Conservation (phyloP, 2,888 invertebrate genomes). For the Drosophila macrospina region DNA sequence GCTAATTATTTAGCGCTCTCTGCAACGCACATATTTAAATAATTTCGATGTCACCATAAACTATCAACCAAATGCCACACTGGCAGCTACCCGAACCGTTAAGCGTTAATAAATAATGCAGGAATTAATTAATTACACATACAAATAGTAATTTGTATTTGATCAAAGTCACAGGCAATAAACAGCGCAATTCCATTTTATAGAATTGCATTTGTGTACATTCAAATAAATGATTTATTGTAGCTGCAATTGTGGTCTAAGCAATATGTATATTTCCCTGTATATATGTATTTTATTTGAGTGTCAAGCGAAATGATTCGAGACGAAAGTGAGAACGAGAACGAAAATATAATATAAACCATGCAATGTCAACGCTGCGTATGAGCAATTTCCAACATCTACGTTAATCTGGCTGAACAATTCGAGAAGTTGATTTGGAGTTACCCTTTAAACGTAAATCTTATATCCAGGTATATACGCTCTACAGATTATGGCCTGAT, state of each 20-base stretch:
- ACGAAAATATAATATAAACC: constrained; percentile 30
- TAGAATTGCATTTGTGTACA: not conserved
- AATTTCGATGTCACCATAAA: constrained; percentile 39
- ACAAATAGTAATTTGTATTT: constrained; percentile 38
- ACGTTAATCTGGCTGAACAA: constrained; percentile 5
- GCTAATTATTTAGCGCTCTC: constrained; percentile 51
- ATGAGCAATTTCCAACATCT: constrained; percentile 62
- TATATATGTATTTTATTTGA: constrained; percentile 26
- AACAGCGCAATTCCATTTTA: constrained; percentile 16
- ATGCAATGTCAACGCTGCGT: constrained; percentile 65
- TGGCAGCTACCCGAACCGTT: constrained; percentile 38
- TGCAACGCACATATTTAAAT: constrained; percentile 33
- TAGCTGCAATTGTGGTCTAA: constrained; percentile 49
- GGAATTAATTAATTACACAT: constrained; percentile 36
- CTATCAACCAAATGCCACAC: constrained; percentile 38
- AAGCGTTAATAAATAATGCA: constrained; percentile 14
- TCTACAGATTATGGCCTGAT: not conserved
- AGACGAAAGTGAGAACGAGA: constrained; percentile 32
- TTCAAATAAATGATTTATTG: constrained; percentile 18
- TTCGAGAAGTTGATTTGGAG: not conserved
- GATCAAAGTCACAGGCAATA: constrained; percentile 33
- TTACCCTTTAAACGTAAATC: not conserved
- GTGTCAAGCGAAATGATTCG: constrained; percentile 59
- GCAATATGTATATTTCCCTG: constrained; percentile 20
- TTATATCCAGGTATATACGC: not conserved